A percentile compares a stretch with the other conserved stretches of the same genome.
These are phyloP conservation scores for Stenoptilia bipunctidactyla DNA, from an alignment of 2,888 invertebrate genomes.

Conservation along the genomic window DNA sequence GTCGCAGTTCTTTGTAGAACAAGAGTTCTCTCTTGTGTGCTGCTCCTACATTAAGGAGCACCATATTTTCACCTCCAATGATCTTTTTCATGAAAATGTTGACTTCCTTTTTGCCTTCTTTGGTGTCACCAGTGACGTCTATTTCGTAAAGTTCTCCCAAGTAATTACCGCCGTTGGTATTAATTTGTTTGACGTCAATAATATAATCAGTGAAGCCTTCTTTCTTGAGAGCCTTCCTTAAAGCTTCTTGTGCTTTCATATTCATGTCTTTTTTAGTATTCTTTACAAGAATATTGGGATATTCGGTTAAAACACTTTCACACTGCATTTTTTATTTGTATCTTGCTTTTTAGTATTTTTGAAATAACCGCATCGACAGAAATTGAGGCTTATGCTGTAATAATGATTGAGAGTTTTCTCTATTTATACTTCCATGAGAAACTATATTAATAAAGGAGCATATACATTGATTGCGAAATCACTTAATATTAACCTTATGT, in stretches of 20 bases:
- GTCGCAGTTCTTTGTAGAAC: slow-evolving; percentile 28
- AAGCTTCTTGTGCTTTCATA: slow-evolving; percentile 13
- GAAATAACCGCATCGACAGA: too few species aligned
- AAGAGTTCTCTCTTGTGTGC: slow-evolving; percentile 27
- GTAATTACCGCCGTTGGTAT: slow-evolving; percentile 8
- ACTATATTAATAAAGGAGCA: too few species aligned
- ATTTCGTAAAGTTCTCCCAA: slow-evolving; percentile 20
- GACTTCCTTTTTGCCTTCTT: slow-evolving; percentile 28
- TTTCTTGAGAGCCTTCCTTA: slow-evolving; percentile 20
- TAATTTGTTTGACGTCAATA: slow-evolving; percentile 5
- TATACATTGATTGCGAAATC: too few species aligned
- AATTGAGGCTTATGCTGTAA: too few species aligned
- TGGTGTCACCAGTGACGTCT: slow-evolving; percentile 21
- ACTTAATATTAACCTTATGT: too few species aligned
- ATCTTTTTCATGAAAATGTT: slow-evolving; percentile 20
- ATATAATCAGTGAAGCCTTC: slow-evolving; percentile 19
- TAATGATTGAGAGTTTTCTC: too few species aligned
- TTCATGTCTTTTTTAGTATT: too few species aligned
- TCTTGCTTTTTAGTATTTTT: too few species aligned
- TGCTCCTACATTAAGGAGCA: slow-evolving; percentile 16
- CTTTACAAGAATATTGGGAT: too few species aligned
- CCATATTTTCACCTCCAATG: slow-evolving; percentile 17
- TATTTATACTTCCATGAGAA: too few species aligned
- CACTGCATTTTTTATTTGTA: too few species aligned
- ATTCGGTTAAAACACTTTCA: too few species aligned